phyloP scores from a whole-genome alignment of 2,113 vertebrate genomes.

The Prochilodus magdalenae region DNA sequence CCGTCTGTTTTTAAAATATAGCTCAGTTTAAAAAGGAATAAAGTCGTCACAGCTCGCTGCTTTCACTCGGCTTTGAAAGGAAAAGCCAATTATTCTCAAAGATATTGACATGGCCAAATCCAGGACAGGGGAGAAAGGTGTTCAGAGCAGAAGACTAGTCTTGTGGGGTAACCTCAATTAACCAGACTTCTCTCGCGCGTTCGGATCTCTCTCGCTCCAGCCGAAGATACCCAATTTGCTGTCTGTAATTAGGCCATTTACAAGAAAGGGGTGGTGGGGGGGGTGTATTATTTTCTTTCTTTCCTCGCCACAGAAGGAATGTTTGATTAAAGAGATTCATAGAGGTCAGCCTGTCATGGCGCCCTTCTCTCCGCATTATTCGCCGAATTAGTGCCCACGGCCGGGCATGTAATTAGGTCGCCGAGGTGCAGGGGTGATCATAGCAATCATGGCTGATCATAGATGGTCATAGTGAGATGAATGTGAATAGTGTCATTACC shows the following conservation, averaged over 20 bases:
- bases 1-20: constrained; percentile 16
- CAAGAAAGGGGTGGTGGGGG: constrained; percentile 40
- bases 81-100: constrained; percentile 50
- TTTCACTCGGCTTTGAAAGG: constrained; percentile 42
- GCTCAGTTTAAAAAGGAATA: constrained; percentile 9
- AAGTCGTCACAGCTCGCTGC: constrained; percentile 14
- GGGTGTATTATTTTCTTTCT: neutral
- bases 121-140: constrained; percentile 54
- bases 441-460: constrained; percentile 57
- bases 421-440: constrained; percentile 57
- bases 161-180: constrained; percentile 66
- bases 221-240: constrained; percentile 62
- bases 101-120: constrained; percentile 41
- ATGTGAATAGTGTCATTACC: constrained; percentile 38
- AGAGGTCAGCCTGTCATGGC: constrained; percentile 65
- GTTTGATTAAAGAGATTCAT: constrained; percentile 63
- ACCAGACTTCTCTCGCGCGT: constrained; percentile 56
- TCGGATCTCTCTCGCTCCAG: constrained; percentile 54
- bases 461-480: constrained; percentile 34
- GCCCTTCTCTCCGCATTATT: constrained; percentile 45
- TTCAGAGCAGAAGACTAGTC: constrained; percentile 50
- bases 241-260: constrained; percentile 72
- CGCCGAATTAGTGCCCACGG: constrained; percentile 31
- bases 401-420: constrained; percentile 60
- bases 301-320: constrained; percentile 48